Evolutionary conservation across 1,140 invertebrate genomes (phyloP), one percentile per base, ranked within the genome.

Genomic region (Nasonia giraulti): DNA sequence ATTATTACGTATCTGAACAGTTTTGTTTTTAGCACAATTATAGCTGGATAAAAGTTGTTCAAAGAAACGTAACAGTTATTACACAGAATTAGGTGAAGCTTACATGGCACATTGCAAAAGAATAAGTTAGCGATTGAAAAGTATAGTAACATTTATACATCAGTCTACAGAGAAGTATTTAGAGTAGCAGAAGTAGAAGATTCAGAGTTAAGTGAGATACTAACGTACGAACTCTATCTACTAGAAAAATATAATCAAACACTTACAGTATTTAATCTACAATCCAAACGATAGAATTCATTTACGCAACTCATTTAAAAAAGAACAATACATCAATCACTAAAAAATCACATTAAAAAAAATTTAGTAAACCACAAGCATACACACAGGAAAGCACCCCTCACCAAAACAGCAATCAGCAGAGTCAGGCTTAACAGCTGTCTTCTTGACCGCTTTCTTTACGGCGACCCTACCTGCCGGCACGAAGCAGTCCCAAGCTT

Each of bases 401-500:
- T 75, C 73, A 75, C 73, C 37, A 75, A 44, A 33, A 37, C 2
- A 75, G 33, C 31, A 14, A 37, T 75, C 73, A 33, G 73, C 37
- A 33, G 73, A 85, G 6, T 85, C 86, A 12, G 17, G 17, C 55
- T 4, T 44, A n/a, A 55, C 12, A 66, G 77, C 78, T 79, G 50
- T 44, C n/a, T 68, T 82, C 68, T 78, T 76, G 12, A 20, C 14
- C 37, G 71, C 33, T 50, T 78, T 83, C 66, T 37, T 83, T 8
- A 62, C 74, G 23, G 62, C 71, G 27, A 44, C 78, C 75, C n/a
- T 87, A n/a, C 50, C 76, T 12, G 89, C 89, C 7, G 87, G 83
- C 27, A 88, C 66, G 40, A 90, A 83, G 80, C 93, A 94, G 74
- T 93, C 93, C 95, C 95, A 95, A 5, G 94, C 92, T 83, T 90